phyloP scores from a whole-genome alignment of 2,888 invertebrate genomes.

The Diplazon laetatorius region DNA sequence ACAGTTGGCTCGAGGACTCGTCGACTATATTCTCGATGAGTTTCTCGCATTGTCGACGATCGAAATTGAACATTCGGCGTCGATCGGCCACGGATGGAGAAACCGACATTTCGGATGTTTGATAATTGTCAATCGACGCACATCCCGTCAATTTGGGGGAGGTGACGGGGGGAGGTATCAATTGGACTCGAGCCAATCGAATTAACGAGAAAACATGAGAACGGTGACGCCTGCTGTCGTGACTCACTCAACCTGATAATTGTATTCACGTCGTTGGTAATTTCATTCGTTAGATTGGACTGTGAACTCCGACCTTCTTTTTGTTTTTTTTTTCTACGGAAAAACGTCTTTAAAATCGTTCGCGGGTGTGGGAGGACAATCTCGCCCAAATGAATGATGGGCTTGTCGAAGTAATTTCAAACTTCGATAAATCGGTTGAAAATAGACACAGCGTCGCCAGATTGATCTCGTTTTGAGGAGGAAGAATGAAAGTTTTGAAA shows the following conservation, averaged over 20 bases:
- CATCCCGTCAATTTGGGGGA: background rate
- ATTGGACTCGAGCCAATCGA: conserved; percentile 32
- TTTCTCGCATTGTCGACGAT: conserved; percentile 74
- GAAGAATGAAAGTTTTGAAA: background rate
- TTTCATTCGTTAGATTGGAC: conserved; percentile 1
- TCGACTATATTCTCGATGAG: conserved; percentile 43
- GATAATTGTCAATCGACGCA: conserved; percentile 48
- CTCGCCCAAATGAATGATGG: too few species aligned
- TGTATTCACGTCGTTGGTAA: conserved; percentile 8
- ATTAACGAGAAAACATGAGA: background rate
- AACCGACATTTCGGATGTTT: conserved; percentile 48
- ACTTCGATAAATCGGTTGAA: too few species aligned
- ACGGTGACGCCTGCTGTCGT: background rate
- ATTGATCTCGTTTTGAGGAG: background rate
- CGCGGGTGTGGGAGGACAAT: too few species aligned
- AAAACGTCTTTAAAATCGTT: too few species aligned
- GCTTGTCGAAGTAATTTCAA: too few species aligned
- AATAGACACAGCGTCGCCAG: background rate
- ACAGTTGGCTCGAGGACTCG: conserved; percentile 72
- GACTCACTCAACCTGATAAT: conserved; percentile 4
- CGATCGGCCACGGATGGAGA: conserved; percentile 44
- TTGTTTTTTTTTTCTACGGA: background rate
- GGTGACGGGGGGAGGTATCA: conserved; percentile 6
- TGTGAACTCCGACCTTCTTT: too few species aligned
- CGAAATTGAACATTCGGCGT: conserved; percentile 58